phyloP scores from a whole-genome alignment of 2,797 vertebrate species.

The Loriculus beryllinus region DNA sequence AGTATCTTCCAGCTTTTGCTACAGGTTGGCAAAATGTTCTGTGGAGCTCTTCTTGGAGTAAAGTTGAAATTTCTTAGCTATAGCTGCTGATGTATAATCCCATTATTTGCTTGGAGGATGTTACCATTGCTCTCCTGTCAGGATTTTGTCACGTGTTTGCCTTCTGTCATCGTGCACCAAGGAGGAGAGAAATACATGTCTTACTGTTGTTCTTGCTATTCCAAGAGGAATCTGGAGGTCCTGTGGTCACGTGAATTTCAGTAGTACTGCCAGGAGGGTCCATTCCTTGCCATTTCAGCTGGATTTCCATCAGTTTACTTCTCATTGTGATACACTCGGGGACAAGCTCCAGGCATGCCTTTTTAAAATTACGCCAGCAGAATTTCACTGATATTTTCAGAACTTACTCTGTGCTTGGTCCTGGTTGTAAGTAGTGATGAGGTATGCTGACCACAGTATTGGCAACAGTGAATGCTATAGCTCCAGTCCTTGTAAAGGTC shows the following conservation, averaged over 20 bases:
- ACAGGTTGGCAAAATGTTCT: background rate
- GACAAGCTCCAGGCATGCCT: background rate
- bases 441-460: background rate
- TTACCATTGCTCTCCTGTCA: background rate
- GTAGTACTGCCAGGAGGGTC: background rate
- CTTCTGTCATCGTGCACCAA: background rate
- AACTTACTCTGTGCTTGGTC: background rate
- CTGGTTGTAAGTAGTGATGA: background rate
- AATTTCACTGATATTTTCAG: background rate
- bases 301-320: background rate
- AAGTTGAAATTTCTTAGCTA: background rate
- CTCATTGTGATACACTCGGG: fast-evolving
- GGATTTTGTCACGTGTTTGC: background rate
- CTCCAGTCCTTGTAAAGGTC: background rate
- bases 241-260: fast-evolving
- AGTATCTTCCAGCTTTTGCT: background rate
- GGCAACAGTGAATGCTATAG: background rate
- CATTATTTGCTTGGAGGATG: background rate
- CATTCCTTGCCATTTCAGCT: background rate
- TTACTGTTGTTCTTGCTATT: background rate
- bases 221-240: background rate
- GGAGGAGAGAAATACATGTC: background rate
- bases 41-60: background rate
- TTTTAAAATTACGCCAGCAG: background rate
- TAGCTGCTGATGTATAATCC: background rate